These are phyloP conservation scores for Casuarius casuarius DNA, from an alignment of 2,113 vertebrate genomes.

Conservation along the genomic window DNA sequence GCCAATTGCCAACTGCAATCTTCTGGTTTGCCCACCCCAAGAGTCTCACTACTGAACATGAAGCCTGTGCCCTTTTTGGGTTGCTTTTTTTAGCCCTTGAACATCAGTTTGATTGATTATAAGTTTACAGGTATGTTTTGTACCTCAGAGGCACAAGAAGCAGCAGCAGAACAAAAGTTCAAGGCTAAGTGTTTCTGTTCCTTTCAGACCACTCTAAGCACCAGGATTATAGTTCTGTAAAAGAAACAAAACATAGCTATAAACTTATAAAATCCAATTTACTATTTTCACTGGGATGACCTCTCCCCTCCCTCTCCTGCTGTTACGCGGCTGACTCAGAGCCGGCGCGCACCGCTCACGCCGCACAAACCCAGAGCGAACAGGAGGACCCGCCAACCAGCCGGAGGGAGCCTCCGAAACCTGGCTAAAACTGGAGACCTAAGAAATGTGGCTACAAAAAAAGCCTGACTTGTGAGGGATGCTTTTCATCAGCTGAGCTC, in stretches of 20 bases:
- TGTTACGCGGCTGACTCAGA: not conserved
- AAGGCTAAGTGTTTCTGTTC: slow-evolving; percentile 76
- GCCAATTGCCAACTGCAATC: not conserved
- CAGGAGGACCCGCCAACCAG: not conserved
- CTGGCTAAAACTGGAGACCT: not conserved
- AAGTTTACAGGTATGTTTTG: slow-evolving; percentile 74
- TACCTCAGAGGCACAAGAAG: slow-evolving; percentile 70
- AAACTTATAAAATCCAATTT: slow-evolving; percentile 67
- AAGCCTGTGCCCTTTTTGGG: slow-evolving; percentile 26
- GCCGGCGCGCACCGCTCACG: not conserved
- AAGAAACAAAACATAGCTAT: slow-evolving; percentile 65
- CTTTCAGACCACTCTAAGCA: slow-evolving; percentile 73
- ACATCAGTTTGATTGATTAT: not conserved
- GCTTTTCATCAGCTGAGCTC: not conserved
- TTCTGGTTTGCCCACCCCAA: slow-evolving; percentile 47
- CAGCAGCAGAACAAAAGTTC: slow-evolving; percentile 71
- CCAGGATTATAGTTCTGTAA: slow-evolving; percentile 67
- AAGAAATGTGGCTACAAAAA: not conserved
- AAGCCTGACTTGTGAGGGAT: not conserved
- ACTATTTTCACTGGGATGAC: not conserved
- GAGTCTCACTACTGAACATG: slow-evolving; percentile 35
- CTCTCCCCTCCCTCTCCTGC: slow-evolving; percentile 10
- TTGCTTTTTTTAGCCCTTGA: slow-evolving; percentile 42
- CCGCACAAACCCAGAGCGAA: not conserved
- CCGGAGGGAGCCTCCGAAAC: not conserved